Percentiles rank a stretch among this genome's conserved stretches.
Conservation (phyloP, 2,888 invertebrate genomes). For the Caenorhabditis auriculariae region DNA sequence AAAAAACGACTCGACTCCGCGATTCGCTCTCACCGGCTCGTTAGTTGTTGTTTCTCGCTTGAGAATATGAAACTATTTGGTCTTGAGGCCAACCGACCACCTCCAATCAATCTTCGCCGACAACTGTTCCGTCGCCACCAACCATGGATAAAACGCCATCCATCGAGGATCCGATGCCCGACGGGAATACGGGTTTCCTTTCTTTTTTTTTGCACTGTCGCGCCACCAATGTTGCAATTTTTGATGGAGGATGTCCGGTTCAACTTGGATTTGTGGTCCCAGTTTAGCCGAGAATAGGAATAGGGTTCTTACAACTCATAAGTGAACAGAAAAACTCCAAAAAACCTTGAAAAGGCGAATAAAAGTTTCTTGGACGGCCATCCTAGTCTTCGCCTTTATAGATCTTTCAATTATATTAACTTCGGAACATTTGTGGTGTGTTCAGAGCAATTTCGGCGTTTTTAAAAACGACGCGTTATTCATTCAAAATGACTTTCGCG, state of each 20-base stretch:
- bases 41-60: slow-evolving; percentile 26
- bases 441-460: no score
- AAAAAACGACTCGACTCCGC: slow-evolving; percentile 47
- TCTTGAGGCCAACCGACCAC: no score
- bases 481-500: no score
- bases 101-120: slow-evolving; percentile 5
- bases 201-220: background rate
- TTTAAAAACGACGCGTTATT: no score
- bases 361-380: no score
- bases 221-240: background rate
- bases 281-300: no score
- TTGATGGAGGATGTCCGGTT: background rate
- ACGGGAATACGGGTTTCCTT: slow-evolving; percentile 2
- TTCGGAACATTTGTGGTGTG: no score
- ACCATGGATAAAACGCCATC: slow-evolving; percentile 26
- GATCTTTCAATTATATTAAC: no score
- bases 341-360: no score
- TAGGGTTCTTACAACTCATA: no score
- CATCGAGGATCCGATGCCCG: slow-evolving; percentile 24
- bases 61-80: background rate
- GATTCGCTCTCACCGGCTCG: slow-evolving; percentile 52
- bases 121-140: slow-evolving; percentile 31
- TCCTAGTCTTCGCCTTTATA: no score
- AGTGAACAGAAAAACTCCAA: background rate
- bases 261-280: no score